Base-by-base conservation (phyloP, 2,113 vertebrate species). In the Lampris megalopsis region DNA sequence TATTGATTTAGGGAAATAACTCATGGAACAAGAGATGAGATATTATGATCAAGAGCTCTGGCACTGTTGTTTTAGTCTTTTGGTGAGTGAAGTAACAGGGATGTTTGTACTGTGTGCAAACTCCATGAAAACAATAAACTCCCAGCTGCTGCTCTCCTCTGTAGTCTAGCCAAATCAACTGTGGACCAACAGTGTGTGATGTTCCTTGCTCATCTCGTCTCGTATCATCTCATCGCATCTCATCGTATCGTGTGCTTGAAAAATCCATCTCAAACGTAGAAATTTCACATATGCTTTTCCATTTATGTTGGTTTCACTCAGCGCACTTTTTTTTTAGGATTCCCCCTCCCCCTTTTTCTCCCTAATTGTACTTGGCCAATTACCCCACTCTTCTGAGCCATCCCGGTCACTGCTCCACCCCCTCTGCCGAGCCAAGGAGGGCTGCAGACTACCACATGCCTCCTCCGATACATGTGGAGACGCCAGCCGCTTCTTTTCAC, bases 1-100 rank as follows among this genome's bases (percentile, higher is more conserved):
- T 75, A 71, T 61, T 68, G 74, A 80, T 83, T 83, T 75, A 80
- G 63, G 73, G 68, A 80, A 80, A 82, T 81, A 84, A 88, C 48
- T 81, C 67, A 71, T 61, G 35, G 60, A 79, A 70, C 67, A 81
- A 24, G 69, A 69, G 36, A 71, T 57, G 64, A 60, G 62, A 82
- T 43, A 76, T 42, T 35, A 83, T 75, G 84, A 87, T 74, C 87
- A 81, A 89, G 70, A 42, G 74, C 47, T 57, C 60, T 6, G 0
- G 37, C 65, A 35, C 41, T 10, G 48, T 67, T 40, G 59, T 38
- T 52, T 10, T 57, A 45, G 56, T 58, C 69, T 66, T n/a, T 63
- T 45, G 49, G 40, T 77, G 68, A 90, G 53, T 77, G 75, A 83
- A 73, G 38, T 69, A 88, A 80, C 78, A 84, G 81, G 78, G 50